A percentile compares a stretch with the other conserved stretches of the same genome.
These are phyloP conservation scores for Coluber constrictor DNA, from an alignment of 2,797 vertebrate genomes.

Conservation along the genomic window DNA sequence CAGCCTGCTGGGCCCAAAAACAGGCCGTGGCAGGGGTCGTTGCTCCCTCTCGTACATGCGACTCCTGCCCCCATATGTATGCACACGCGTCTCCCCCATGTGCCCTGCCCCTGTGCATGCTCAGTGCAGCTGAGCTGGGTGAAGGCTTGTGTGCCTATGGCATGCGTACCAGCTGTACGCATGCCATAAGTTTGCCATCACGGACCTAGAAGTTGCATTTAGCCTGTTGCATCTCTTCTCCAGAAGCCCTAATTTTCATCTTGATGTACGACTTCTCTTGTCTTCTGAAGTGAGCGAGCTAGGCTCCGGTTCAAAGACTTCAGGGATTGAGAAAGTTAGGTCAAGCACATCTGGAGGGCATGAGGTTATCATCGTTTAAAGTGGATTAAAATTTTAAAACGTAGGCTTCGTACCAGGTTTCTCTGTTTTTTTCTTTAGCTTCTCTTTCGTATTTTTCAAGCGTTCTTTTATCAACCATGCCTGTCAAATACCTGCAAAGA, in stretches of 20 bases:
- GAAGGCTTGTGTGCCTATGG: too few species aligned
- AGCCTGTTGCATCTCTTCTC: background rate
- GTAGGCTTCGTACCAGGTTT: constrained; percentile 85
- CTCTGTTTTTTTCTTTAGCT: constrained; percentile 98
- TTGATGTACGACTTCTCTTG: background rate
- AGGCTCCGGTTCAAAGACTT: background rate
- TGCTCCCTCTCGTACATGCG: too few species aligned
- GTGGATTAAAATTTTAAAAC: background rate
- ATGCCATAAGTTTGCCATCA: too few species aligned
- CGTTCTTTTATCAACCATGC: constrained; percentile 98
- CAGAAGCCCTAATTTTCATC: background rate
- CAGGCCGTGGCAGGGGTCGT: too few species aligned
- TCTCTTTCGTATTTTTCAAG: constrained; percentile 98
- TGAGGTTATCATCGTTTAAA: background rate
- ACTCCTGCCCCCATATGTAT: too few species aligned
- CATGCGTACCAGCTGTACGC: too few species aligned
- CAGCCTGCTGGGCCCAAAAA: too few species aligned
- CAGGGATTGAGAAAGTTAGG: background rate
- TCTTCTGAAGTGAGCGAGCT: background rate
- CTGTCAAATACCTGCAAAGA: constrained; percentile 88
- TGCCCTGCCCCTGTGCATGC: too few species aligned
- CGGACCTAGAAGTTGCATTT: background rate
- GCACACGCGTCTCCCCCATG: too few species aligned
- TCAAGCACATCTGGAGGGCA: background rate
- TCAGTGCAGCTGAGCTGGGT: too few species aligned